Evolutionary conservation across 1,140 invertebrate species (phyloP), one percentile per base, ranked within the genome.

Genomic region (Ceratoteleas bidentatus): DNA sequence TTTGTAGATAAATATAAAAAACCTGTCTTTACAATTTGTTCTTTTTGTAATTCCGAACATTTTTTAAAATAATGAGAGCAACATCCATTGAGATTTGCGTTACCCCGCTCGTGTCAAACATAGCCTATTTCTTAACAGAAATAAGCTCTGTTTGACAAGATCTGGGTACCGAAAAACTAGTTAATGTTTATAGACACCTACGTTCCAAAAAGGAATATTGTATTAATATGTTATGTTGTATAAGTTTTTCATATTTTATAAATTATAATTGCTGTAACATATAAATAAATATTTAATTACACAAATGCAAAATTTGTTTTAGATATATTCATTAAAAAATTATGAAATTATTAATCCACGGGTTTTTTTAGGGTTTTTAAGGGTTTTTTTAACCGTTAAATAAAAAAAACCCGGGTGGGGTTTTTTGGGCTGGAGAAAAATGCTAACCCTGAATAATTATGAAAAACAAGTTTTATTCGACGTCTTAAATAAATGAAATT

Each of bases 151-250:
- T n/a, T n/a, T n/a, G n/a, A n/a, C n/a, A n/a, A n/a, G n/a, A n/a
- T n/a, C n/a, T n/a, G n/a, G n/a, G n/a, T n/a, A n/a, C 61, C n/a
- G 33, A 53, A 40, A 65, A 65, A 53, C 49, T 65, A 7, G 61
- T 65, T 38, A 65, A 52, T 15, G 49, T 65, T 40, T 65, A 65
- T 40, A 53, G 36, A 36, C 49, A 65, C 34, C 15, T 65, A 6
- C 47, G 16, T 52, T 53, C 49, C n/a, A n/a, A n/a, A 10, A 43
- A 43, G 8, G 0, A 43, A 43, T 43, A 43, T 43, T 43, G n/a
- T n/a, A 43, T 43, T 43, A 43, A 6, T 43, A 43, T 43, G 24
- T 24, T 4, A 24, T 24, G 24, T 24, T 24, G 24, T 24, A 24
- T 2, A 1, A 24, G 24, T 24, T 24, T 1, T 24, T 24, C 24